A percentile compares a stretch with the other conserved stretches of the same genome.
phyloP scores from a whole-genome alignment of 2,113 vertebrate genomes.

The Hippoglossus stenolepis region DNA sequence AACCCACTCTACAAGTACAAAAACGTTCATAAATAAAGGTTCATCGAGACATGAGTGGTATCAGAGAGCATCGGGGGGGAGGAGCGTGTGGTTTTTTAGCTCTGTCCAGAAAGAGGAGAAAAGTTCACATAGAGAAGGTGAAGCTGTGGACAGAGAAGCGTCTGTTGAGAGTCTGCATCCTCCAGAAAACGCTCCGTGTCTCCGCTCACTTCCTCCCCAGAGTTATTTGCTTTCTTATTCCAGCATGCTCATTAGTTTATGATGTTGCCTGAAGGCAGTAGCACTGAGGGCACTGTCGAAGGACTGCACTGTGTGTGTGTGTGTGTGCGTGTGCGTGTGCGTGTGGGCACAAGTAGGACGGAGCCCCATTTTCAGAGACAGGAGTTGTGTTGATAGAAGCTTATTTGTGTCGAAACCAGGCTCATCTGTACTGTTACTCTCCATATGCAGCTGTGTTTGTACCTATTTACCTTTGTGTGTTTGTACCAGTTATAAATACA shows the following conservation, averaged over 20 bases:
- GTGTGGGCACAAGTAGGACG: conserved; percentile 52
- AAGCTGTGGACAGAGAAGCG: conserved; percentile 2
- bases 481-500: conserved; percentile 62
- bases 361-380: conserved; percentile 60
- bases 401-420: conserved; percentile 39
- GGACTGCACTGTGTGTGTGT: conserved; percentile 38
- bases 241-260: conserved; percentile 65
- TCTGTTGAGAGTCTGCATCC: conserved; percentile 42
- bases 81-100: conserved; percentile 37
- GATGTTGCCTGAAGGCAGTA: conserved; percentile 53
- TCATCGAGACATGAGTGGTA: conserved; percentile 71
- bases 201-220: conserved; percentile 55
- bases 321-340: conserved; percentile 12
- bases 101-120: conserved; percentile 37
- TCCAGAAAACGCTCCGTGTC: conserved; percentile 45
- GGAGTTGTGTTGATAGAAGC: conserved; percentile 31
- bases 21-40: conserved; percentile 83
- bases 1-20: conserved; percentile 73
- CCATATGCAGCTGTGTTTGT: conserved; percentile 37
- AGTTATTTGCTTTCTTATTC: conserved; percentile 51
- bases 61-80: conserved; percentile 38
- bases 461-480: conserved; percentile 38
- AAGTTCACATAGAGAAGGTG: conserved; percentile 44
- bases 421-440: conserved; percentile 52
- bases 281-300: conserved; percentile 53